Conservation (phyloP, 2,797 vertebrate species). For the Gymnopithys bicolor region DNA sequence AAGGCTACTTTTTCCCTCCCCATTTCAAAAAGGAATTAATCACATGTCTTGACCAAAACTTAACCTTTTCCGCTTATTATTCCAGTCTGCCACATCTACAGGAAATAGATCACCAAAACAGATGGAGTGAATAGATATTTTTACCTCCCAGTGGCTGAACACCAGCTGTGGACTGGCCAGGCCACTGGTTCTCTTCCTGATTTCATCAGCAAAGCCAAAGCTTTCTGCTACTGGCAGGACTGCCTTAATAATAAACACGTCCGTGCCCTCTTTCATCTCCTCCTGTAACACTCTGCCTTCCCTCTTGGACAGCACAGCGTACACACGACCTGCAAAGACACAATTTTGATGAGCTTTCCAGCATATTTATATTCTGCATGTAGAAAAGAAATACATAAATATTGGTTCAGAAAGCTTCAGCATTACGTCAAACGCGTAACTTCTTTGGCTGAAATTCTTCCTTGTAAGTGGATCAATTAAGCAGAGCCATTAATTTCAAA, state of each 20-base stretch:
- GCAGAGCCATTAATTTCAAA: neutral
- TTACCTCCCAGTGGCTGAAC: conserved; percentile 99
- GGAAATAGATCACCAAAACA: conserved; percentile 23
- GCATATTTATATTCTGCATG: neutral
- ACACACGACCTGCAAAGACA: conserved; percentile 83
- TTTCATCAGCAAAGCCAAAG: conserved; percentile 97
- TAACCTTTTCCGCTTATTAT: conserved; percentile 40
- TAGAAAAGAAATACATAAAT: neutral
- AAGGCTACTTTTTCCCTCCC: neutral
- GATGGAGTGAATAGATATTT: conserved; percentile 3
- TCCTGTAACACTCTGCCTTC: conserved; percentile 93
- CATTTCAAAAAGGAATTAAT: conserved; percentile 9
- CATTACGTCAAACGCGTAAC: rapidly evolving
- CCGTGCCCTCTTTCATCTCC: conserved; percentile 97
- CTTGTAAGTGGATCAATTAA: neutral
- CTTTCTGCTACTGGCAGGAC: conserved; percentile 95
- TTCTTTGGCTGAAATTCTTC: neutral
- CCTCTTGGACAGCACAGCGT: conserved; percentile 90
- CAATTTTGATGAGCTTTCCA: neutral
- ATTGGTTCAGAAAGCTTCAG: neutral
- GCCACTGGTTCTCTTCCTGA: conserved; percentile 96
- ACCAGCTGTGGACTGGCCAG: conserved; percentile 95
- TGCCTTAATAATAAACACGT: conserved; percentile 94
- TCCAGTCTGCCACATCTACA: conserved; percentile 12
- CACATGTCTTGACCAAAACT: conserved; percentile 25